Conservation (phyloP, 2,888 invertebrate species). For the Drosophila multiciliata region DNA sequence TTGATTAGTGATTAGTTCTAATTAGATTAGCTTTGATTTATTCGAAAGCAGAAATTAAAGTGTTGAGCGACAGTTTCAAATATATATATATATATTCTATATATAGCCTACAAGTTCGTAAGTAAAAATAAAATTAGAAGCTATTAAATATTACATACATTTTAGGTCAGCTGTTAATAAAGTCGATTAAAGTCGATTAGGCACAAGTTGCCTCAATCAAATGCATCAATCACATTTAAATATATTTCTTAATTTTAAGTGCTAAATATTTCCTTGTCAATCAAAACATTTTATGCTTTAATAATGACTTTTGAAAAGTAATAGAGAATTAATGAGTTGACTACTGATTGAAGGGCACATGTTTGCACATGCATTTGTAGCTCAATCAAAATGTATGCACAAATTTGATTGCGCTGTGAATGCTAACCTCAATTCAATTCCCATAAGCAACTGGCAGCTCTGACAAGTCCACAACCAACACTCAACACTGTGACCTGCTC, state of each 20-base stretch:
- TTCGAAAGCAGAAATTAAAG: conserved; percentile 36
- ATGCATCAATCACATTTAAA: background rate
- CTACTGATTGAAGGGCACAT: background rate
- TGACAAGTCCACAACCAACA: conserved; percentile 10
- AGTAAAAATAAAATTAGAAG: background rate
- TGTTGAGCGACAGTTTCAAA: conserved; percentile 8
- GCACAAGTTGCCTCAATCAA: background rate
- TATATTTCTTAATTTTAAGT: background rate
- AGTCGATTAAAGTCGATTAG: no score
- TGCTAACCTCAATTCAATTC: conserved; percentile 57
- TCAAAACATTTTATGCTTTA: background rate
- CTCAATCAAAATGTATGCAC: conserved; percentile 47
- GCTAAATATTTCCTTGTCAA: background rate
- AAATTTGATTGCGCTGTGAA: conserved; percentile 33
- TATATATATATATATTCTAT: no score
- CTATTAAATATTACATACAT: background rate
- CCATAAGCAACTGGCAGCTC: conserved; percentile 31
- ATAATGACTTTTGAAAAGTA: background rate
- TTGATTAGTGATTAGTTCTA: conserved; percentile 61
- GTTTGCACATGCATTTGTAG: conserved; percentile 10
- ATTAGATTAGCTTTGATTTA: conserved; percentile 71
- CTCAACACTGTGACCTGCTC: conserved; percentile 22
- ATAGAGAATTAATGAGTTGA: background rate
- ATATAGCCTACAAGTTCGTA: no score
- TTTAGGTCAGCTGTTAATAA: background rate